A percentile compares a stretch with the other conserved stretches of the same genome.
Conservation (phyloP, 2,797 vertebrate genomes). For the Streptopelia turtur region DNA sequence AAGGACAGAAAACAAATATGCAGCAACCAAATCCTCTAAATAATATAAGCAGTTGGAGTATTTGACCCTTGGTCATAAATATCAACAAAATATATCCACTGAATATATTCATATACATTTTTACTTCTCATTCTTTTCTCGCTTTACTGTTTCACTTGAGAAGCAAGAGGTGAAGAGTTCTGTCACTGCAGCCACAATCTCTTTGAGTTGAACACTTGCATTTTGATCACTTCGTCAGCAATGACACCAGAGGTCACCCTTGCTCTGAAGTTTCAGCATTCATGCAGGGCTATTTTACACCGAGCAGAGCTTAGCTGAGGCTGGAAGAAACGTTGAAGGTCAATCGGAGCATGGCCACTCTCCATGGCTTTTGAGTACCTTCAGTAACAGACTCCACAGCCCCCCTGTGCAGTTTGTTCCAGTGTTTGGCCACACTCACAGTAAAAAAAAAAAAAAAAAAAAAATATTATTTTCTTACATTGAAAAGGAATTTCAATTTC, state of each 20-base stretch:
- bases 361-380: background rate
- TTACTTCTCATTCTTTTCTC: background rate
- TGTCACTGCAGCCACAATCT: background rate
- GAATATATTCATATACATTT: background rate
- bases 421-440: background rate
- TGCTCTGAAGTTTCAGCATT: background rate
- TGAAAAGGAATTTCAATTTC: background rate
- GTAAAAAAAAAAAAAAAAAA: background rate
- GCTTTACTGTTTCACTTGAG: background rate
- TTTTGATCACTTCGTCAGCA: background rate
- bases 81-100: background rate
- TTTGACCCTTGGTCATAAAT: background rate
- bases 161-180: background rate
- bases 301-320: background rate
- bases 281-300: background rate
- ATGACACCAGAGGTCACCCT: background rate
- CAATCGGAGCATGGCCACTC: background rate
- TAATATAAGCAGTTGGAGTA: background rate
- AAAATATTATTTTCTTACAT: background rate
- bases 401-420: background rate
- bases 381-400: background rate
- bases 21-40: background rate
- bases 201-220: background rate
- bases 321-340: background rate
- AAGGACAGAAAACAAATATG: background rate